phyloP scores from a whole-genome alignment of 2,797 vertebrate species.

The Peromyscus attwateri region DNA sequence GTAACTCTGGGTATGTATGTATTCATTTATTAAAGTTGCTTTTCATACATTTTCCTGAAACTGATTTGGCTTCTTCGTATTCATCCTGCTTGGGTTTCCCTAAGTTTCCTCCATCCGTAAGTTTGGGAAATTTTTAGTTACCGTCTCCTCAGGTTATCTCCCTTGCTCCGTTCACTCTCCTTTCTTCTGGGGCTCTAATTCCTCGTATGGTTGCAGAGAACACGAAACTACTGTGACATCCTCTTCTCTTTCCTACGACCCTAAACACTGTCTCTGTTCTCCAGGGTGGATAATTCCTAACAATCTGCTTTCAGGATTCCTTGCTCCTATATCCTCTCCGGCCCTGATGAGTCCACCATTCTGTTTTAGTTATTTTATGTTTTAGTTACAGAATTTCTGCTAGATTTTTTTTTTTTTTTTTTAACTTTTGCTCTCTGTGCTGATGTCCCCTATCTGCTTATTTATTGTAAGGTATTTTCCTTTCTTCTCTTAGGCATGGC shows the following conservation, averaged over 20 bases:
- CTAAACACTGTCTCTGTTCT: neutral
- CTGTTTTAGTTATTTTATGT: conserved; percentile 42
- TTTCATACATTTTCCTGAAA: conserved; percentile 51
- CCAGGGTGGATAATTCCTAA: conserved; percentile 20
- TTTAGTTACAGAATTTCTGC: conserved; percentile 45
- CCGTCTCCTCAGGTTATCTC: conserved; percentile 7
- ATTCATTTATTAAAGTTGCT: neutral
- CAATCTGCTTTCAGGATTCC: neutral
- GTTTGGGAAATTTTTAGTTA: neutral
- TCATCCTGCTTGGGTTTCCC: conserved; percentile 56
- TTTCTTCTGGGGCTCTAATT: conserved; percentile 25
- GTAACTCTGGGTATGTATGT: neutral
- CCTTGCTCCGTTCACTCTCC: neutral
- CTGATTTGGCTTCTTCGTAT: conserved; percentile 44
- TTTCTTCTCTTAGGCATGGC: conserved; percentile 5
- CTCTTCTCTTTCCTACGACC: neutral
- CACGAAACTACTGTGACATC: neutral
- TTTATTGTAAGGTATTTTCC: conserved; percentile 12
- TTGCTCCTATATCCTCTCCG: neutral
- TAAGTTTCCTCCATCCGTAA: conserved; percentile 57
- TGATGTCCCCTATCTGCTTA: neutral
- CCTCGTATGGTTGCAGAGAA: neutral
- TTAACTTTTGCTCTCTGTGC: conserved; percentile 3
- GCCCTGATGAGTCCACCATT: neutral
- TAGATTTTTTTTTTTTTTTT: neutral